Evolutionary conservation across 2,888 invertebrate genomes (phyloP).

Genomic region (Netelia melanura): DNA sequence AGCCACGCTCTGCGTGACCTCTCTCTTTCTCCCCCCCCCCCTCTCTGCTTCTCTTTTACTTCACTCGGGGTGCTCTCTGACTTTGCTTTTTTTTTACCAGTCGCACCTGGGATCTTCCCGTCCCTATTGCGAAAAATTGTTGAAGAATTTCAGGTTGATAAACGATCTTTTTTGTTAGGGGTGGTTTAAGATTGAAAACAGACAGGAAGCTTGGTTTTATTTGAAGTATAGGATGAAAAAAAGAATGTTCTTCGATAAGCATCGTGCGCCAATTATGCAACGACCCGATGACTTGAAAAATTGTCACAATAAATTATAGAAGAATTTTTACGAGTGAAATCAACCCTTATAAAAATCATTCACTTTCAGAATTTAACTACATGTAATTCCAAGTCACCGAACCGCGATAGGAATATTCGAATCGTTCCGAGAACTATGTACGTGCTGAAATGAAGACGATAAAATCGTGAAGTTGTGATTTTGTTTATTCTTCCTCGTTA

Average conservation of each 20-base stretch:
- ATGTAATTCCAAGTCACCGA: no score
- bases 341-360: no score
- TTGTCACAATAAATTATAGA: not conserved
- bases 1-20: conserved; percentile 76
- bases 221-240: no score
- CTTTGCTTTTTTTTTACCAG: conserved; percentile 18
- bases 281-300: not conserved
- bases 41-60: conserved; percentile 20
- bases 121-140: not conserved
- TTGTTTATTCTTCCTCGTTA: conserved; percentile 13
- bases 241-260: no score
- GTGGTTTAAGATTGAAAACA: no score
- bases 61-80: conserved; percentile 49
- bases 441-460: not conserved
- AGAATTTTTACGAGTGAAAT: no score
- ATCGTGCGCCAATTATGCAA: no score
- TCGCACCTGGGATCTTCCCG: conserved; percentile 23
- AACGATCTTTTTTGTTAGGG: no score
- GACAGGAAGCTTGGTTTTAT: no score
- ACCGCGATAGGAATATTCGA: no score
- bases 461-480: not conserved
- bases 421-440: not conserved
- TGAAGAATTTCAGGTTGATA: not conserved
- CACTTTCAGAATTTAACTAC: no score
- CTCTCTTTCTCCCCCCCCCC: conserved; percentile 72